phyloP scores from a whole-genome alignment of 2,113 vertebrate species.

The Leucopsar rothschildi region DNA sequence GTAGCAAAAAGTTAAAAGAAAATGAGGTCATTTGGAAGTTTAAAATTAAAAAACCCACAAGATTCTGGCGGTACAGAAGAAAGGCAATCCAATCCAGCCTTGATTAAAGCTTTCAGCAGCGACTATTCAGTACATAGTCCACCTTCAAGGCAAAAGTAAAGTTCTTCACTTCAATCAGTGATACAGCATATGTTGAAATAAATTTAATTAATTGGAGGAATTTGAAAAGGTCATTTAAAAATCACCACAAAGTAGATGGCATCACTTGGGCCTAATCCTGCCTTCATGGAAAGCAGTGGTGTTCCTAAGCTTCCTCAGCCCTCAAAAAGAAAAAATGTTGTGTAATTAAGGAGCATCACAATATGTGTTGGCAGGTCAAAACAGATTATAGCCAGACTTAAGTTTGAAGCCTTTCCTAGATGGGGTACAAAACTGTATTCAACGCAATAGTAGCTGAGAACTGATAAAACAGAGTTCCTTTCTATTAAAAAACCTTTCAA shows the following conservation, averaged over 20 bases:
- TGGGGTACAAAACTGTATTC: not conserved
- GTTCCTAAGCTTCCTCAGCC: not conserved
- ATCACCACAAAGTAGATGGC: not conserved
- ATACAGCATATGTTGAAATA: constrained; percentile 11
- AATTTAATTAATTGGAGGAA: constrained; percentile 27
- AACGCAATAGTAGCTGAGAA: not conserved
- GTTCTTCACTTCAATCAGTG: constrained; percentile 11
- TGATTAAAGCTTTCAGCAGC: constrained; percentile 34
- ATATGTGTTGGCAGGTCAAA: not conserved
- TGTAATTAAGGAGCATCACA: not conserved
- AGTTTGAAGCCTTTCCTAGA: not conserved
- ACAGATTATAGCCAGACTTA: not conserved
- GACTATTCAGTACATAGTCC: not conserved
- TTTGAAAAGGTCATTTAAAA: constrained; percentile 52
- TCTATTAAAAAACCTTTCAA: not conserved
- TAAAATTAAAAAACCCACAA: not conserved
- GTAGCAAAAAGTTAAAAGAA: not conserved
- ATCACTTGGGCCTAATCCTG: not conserved
- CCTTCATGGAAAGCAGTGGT: not conserved
- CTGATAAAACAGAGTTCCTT: not conserved
- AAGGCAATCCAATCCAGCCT: not conserved
- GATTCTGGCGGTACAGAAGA: not conserved
- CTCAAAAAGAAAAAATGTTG: not conserved
- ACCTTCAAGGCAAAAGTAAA: constrained; percentile 39
- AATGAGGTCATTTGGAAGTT: not conserved